Percentiles rank a stretch among this genome's conserved stretches.
Conservation (phyloP, 2,888 invertebrate species). For the Acleris cristana region DNA sequence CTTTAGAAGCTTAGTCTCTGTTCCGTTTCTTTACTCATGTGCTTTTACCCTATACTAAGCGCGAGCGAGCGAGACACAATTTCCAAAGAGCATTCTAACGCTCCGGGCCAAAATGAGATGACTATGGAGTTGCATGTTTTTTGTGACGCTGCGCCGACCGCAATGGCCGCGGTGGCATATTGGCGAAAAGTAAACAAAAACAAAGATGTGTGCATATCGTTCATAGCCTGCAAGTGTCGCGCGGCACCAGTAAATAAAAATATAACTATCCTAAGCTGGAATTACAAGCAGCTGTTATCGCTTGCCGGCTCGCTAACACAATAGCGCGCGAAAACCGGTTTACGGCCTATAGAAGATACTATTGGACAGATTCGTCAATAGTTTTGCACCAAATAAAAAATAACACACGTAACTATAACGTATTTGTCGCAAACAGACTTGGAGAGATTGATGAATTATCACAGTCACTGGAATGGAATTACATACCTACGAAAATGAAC, state of each 20-base stretch:
- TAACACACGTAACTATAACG: slow-evolving; percentile 44
- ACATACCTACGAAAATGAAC: slow-evolving; percentile 32
- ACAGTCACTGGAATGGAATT: slow-evolving; percentile 9
- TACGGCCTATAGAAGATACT: neutral
- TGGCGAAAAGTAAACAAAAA: slow-evolving; percentile 21
- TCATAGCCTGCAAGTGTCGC: slow-evolving; percentile 31
- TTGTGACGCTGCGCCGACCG: slow-evolving; percentile 30
- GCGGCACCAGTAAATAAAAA: slow-evolving; percentile 28
- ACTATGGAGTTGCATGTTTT: neutral
- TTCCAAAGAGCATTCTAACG: no score
- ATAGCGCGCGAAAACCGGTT: slow-evolving; percentile 9
- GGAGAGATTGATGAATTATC: slow-evolving; percentile 16
- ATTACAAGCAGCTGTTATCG: slow-evolving; percentile 19
- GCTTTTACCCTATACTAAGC: neutral
- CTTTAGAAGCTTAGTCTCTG: no score
- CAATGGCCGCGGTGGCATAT: slow-evolving; percentile 35
- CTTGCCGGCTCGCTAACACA: slow-evolving; percentile 9
- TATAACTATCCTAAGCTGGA: slow-evolving; percentile 27
- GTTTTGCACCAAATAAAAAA: slow-evolving; percentile 43
- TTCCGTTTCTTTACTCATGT: no score
- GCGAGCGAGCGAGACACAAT: no score
- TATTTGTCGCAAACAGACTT: slow-evolving; percentile 41
- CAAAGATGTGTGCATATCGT: slow-evolving; percentile 8
- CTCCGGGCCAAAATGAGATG: neutral
- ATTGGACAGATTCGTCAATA: slow-evolving; percentile 6